Conservation (phyloP, 2,797 vertebrate genomes). For the Ataeniobius toweri region DNA sequence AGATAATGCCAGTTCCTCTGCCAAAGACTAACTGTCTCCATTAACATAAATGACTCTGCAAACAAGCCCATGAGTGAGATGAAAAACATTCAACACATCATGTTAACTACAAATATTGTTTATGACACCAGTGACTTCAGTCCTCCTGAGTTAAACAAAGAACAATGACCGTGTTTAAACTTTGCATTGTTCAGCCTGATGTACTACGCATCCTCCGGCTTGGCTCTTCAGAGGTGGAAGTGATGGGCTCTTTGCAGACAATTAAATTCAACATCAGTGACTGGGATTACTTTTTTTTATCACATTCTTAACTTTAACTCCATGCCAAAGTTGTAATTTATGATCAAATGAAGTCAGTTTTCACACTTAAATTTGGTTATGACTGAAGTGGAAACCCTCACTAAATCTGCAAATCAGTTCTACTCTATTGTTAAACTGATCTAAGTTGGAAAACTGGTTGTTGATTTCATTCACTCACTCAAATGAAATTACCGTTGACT, state of each 20-base stretch:
- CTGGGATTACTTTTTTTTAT: slow-evolving; percentile 42
- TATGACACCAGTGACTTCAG: slow-evolving; percentile 43
- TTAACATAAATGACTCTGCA: slow-evolving; percentile 52
- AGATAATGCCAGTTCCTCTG: slow-evolving; percentile 42
- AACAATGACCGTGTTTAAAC: slow-evolving; percentile 51
- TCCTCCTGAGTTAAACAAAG: slow-evolving; percentile 36
- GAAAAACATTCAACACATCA: slow-evolving; percentile 42
- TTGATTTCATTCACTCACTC: slow-evolving; percentile 53
- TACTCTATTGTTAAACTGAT: not conserved
- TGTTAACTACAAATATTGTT: slow-evolving; percentile 52
- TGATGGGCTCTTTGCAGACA: slow-evolving; percentile 66
- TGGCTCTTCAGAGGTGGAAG: slow-evolving; percentile 48
- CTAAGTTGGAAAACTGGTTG: slow-evolving; percentile 22
- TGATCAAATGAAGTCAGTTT: slow-evolving; percentile 60
- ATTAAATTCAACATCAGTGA: slow-evolving; percentile 55
- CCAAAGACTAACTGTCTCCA: slow-evolving; percentile 22
- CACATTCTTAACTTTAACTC: slow-evolving; percentile 27
- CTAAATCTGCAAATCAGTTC: not conserved
- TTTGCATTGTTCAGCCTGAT: slow-evolving; percentile 38
- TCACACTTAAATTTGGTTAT: slow-evolving; percentile 3
- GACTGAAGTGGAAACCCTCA: not conserved
- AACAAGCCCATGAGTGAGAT: slow-evolving; percentile 44
- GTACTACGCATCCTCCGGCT: slow-evolving; percentile 42
- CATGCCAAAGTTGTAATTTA: slow-evolving; percentile 21
- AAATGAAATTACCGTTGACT: slow-evolving; percentile 15